Conservation (phyloP, 2,888 invertebrate genomes). For the Crocallis elinguaria region DNA sequence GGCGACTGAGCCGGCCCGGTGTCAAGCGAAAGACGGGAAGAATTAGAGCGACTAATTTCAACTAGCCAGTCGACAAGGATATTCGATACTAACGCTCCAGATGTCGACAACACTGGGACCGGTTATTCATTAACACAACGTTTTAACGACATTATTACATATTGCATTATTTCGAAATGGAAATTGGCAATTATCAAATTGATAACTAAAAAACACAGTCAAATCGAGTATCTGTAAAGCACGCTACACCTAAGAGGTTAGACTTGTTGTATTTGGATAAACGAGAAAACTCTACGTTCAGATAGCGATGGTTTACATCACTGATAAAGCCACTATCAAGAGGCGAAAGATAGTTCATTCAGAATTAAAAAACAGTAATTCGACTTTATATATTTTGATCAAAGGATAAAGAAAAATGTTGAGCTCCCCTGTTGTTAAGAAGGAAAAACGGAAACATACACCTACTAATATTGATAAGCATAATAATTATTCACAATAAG, state of each 20-base stretch:
- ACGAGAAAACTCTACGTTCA: conserved; percentile 50
- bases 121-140: conserved; percentile 59
- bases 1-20: conserved; percentile 52
- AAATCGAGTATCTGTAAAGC: conserved; percentile 7
- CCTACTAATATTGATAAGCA: conserved; percentile 10
- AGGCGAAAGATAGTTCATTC: conserved; percentile 20
- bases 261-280: conserved; percentile 45
- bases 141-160: no score
- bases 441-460: conserved; percentile 48
- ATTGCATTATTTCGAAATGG: conserved; percentile 16
- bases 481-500: conserved; percentile 7
- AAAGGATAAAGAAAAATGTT: conserved; percentile 32
- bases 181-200: conserved; percentile 1
- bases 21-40: conserved; percentile 68
- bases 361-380: conserved; percentile 1
- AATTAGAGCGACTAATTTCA: conserved; percentile 83
- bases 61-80: conserved; percentile 74
- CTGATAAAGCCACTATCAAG: conserved; percentile 46
- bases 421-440: conserved; percentile 33
- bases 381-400: neutral
- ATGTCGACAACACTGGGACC: conserved; percentile 72
- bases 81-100: conserved; percentile 78
- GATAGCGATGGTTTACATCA: conserved; percentile 47
- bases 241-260: conserved; percentile 36
- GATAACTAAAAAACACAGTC: conserved; percentile 4